Evolutionary conservation across 2,113 vertebrate genomes (phyloP).

Genomic region (Synchiropus splendidus): DNA sequence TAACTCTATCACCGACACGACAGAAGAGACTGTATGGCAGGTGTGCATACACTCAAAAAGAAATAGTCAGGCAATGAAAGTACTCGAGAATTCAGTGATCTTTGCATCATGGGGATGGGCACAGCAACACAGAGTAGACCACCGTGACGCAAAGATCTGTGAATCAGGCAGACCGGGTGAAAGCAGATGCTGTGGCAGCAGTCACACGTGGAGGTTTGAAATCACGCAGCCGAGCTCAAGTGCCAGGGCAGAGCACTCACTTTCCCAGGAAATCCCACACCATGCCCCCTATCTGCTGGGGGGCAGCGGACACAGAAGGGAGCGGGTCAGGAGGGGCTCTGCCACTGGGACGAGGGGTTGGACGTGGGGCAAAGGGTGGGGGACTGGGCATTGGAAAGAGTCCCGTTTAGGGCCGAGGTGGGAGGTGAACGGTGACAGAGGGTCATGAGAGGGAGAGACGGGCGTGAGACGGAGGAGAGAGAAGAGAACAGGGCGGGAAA

Average conservation of each 20-base stretch:
- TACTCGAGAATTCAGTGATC: slow-evolving; percentile 26
- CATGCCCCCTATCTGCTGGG: slow-evolving; percentile 69
- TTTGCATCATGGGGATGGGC: slow-evolving; percentile 23
- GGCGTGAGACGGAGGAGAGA: slow-evolving; percentile 24
- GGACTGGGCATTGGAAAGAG: slow-evolving; percentile 29
- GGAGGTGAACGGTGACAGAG: slow-evolving; percentile 19
- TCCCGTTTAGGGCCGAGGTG: neutral
- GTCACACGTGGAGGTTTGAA: slow-evolving; percentile 30
- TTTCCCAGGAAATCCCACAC: slow-evolving; percentile 72
- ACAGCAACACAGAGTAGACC: slow-evolving; percentile 7
- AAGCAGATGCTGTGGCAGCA: slow-evolving; percentile 42
- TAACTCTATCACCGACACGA: no score
- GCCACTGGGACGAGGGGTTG: slow-evolving; percentile 59
- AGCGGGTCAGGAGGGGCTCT: slow-evolving; percentile 70
- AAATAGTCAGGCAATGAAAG: no score
- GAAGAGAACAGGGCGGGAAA: slow-evolving; percentile 32
- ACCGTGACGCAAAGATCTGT: slow-evolving; percentile 32
- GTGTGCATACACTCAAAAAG: slow-evolving; percentile 1
- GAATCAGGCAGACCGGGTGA: slow-evolving; percentile 28
- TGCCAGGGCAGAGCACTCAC: slow-evolving; percentile 67
- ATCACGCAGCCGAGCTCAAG: slow-evolving; percentile 55
- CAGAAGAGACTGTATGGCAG: no score
- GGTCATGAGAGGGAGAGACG: slow-evolving; percentile 9
- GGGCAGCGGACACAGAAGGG: slow-evolving; percentile 64
- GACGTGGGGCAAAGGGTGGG: slow-evolving; percentile 38